Conservation (phyloP, 37 sponge, comb jelly and placozoan species). For the Beroe forskalii region DNA sequence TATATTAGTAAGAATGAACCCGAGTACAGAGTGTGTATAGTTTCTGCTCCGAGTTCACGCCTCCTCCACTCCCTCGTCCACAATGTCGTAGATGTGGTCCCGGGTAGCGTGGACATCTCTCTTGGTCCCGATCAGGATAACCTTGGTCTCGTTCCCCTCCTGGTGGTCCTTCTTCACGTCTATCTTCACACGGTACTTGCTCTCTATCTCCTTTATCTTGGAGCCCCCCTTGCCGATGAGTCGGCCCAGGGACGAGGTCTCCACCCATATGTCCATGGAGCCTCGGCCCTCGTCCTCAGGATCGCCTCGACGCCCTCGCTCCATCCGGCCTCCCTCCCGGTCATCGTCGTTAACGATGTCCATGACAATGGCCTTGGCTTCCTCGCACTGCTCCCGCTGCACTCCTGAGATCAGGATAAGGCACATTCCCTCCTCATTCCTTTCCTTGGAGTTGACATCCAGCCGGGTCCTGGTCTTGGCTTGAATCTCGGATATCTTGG, state of each 20-base stretch:
- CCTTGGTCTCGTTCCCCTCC: conserved; percentile 55
- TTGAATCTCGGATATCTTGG: conserved; percentile 50
- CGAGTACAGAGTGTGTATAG: no score
- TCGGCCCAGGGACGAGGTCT: conserved; percentile 19
- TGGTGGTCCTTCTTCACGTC: conserved; percentile 54
- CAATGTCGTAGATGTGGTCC: conserved; percentile 42
- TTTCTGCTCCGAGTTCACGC: no score
- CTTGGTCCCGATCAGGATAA: conserved; percentile 33
- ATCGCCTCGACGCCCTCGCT: background rate
- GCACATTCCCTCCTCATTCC: conserved; percentile 13
- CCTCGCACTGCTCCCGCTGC: background rate
- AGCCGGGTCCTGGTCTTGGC: conserved; percentile 2
- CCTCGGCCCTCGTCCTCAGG: background rate
- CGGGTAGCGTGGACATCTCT: background rate
- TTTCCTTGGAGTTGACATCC: conserved; percentile 33
- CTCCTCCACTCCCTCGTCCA: conserved; percentile 4
- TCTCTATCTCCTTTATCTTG: conserved; percentile 54
- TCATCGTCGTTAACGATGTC: conserved; percentile 41
- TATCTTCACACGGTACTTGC: conserved; percentile 20
- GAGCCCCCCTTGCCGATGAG: conserved; percentile 36
- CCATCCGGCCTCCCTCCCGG: background rate
- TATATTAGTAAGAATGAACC: no score
- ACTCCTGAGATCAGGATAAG: background rate
- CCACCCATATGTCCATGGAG: conserved; percentile 58
- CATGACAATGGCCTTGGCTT: conserved; percentile 9